phyloP scores from a whole-genome alignment of 2,888 invertebrate genomes.

The Caenorhabditis macrosperma region DNA sequence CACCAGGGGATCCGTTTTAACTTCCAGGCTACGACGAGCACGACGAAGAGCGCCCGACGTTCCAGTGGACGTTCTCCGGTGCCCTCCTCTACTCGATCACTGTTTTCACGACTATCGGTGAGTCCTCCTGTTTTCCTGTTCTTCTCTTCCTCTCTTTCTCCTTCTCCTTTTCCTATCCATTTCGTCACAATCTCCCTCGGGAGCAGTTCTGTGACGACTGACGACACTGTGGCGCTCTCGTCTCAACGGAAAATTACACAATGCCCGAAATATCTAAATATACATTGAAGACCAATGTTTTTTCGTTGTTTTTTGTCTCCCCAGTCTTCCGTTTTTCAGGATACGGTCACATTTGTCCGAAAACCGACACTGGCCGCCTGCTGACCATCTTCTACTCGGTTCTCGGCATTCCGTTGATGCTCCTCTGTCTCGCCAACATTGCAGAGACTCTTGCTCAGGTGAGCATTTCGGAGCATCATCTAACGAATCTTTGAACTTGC shows the following conservation, averaged over 20 bases:
- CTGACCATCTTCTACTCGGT: conserved; percentile 94
- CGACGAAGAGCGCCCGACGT: conserved; percentile 75
- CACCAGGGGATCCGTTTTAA: too few species aligned
- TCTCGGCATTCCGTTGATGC: conserved; percentile 84
- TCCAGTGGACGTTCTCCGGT: conserved; percentile 82
- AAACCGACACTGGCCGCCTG: conserved; percentile 89
- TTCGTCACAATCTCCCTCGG: too few species aligned
- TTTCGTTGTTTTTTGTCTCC: too few species aligned
- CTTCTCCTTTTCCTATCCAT: too few species aligned
- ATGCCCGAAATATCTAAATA: too few species aligned
- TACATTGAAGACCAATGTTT: too few species aligned
- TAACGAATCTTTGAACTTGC: too few species aligned
- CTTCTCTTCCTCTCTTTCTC: conserved; percentile 11
- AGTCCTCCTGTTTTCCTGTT: conserved; percentile 5
- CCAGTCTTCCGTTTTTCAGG: too few species aligned
- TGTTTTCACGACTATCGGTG: conserved; percentile 82
- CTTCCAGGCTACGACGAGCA: conserved; percentile 80
- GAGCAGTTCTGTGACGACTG: too few species aligned
- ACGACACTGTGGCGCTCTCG: too few species aligned
- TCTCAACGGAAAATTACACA: too few species aligned
- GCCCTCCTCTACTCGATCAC: conserved; percentile 82
- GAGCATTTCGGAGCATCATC: neutral
- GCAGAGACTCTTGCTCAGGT: conserved; percentile 83
- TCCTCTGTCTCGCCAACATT: conserved; percentile 82
- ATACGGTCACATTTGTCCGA: conserved; percentile 95